phyloP scores from a whole-genome alignment of 92 coral and sea anemone species.

The Epizoanthus illoricatus region DNA sequence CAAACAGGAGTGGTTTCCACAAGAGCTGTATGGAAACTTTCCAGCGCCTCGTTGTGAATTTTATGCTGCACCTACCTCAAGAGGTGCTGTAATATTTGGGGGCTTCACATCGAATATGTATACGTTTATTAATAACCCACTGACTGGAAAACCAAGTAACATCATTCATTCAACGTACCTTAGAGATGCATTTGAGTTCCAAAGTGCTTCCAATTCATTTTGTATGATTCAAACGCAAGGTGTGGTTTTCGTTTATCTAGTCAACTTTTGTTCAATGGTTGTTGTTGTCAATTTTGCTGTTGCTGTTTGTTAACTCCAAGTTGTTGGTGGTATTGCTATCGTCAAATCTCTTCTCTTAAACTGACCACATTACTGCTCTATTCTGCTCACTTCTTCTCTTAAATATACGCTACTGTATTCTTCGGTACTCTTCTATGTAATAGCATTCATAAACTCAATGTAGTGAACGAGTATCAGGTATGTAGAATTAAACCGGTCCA shows the following conservation, averaged over 20 bases:
- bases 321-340: not conserved
- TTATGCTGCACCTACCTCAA: constrained; percentile 13
- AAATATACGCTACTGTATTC: too few relatives aligned
- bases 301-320: too few relatives aligned
- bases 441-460: too few relatives aligned
- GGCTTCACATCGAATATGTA: constrained; percentile 19
- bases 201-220: constrained; percentile 19
- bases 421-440: too few relatives aligned
- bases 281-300: not conserved
- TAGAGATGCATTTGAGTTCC: constrained; percentile 27
- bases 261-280: not conserved
- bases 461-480: too few relatives aligned
- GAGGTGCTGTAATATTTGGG: constrained; percentile 32
- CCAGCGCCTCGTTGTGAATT: constrained; percentile 22
- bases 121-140: not conserved
- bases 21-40: constrained; percentile 27
- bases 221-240: constrained; percentile 29
- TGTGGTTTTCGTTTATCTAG: not conserved
- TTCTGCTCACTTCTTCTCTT: too few relatives aligned
- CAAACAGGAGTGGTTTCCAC: not conserved
- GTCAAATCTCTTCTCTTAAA: not conserved
- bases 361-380: not conserved
- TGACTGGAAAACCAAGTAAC: not conserved
- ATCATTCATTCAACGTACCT: constrained; percentile 3
- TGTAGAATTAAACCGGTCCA: too few relatives aligned